Base-by-base conservation (phyloP, 2,113 vertebrate genomes). In the Hiodon tergisus region DNA sequence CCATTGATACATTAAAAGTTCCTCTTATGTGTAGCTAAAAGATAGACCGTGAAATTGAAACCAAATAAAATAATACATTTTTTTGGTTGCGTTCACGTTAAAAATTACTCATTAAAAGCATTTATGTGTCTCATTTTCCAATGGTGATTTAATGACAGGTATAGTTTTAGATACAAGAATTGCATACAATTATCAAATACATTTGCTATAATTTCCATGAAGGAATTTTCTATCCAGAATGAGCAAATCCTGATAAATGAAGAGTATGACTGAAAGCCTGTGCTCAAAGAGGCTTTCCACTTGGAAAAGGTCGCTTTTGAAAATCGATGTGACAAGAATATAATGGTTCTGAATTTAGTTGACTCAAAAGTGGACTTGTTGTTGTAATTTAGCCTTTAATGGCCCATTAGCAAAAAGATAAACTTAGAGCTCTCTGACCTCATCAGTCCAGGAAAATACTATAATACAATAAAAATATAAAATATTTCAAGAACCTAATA, bases 341-440 rank as follows among this genome's bases (percentile, higher is more conserved):
- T 55, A 71, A 71, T 71, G 57, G 31, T 14, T 59, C 57, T 59
- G 57, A 71, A 11, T 71, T 58, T 50, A 11, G 31, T 59, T 54
- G 51, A 69, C 55, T 55, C 55, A 51, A 69, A 31, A 73, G 58
- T 51, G 17, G 14, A 63, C 17, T 52, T 73, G 58, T 67, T 67
- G 59, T 47, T 16, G 54, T 13, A 67, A 59, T 47, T 47, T 48
- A 75, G 5, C 52, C 62, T 66, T 62, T 66, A 74, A 66, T 67
- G 53, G 73, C 51, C 17, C 73, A 75, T 67, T 68, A 67, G 65
- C 58, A 48, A 46, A 59, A 68, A 58, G 14, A 75, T 58, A 67
- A 50, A 46, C 65, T 11, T 14, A 5, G 46, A 51, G 31, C 14
- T 6, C 46, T 3, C 63, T 59, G 59, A 67, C 68, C 65, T 50